Percentiles rank a stretch among this genome's conserved stretches.
phyloP scores from a whole-genome alignment of 2,113 vertebrate genomes.

The Sphaerodactylus townsendi region DNA sequence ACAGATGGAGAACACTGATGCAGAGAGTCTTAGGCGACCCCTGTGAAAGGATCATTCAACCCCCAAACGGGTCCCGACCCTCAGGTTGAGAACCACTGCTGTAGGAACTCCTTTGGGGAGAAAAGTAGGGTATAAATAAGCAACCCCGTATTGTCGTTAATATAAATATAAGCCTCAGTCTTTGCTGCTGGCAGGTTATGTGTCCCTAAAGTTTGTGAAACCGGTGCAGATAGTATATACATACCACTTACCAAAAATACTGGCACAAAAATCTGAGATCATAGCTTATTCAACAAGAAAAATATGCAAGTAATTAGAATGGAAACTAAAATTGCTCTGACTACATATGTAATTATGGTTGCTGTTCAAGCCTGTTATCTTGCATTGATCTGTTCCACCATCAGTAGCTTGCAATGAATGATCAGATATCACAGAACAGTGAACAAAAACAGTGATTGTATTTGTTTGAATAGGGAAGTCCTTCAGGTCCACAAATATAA shows the following conservation, averaged over 20 bases:
- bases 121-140: too few relatives aligned
- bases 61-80: too few relatives aligned
- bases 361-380: neutral
- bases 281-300: neutral
- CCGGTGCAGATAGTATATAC: neutral
- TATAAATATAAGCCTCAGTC: neutral
- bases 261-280: neutral
- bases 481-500: neutral
- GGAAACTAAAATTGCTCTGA: neutral
- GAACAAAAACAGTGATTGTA: conserved; percentile 2
- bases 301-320: neutral
- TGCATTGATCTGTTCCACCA: neutral
- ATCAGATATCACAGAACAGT: conserved; percentile 18
- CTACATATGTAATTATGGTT: neutral
- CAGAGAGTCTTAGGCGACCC: too few relatives aligned
- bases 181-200: neutral
- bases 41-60: too few relatives aligned
- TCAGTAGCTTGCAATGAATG: neutral
- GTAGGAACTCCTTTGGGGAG: too few relatives aligned
- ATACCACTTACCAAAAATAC: neutral
- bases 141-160: neutral
- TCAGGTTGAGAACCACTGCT: too few relatives aligned
- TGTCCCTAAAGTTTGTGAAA: neutral
- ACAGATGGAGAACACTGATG: too few relatives aligned
- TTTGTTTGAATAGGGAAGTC: neutral